A percentile compares a stretch with the other conserved stretches of the same genome.
phyloP scores from a whole-genome alignment of 30 jellyfish, hydroid and myxozoan species.

The Pelagia noctiluca region DNA sequence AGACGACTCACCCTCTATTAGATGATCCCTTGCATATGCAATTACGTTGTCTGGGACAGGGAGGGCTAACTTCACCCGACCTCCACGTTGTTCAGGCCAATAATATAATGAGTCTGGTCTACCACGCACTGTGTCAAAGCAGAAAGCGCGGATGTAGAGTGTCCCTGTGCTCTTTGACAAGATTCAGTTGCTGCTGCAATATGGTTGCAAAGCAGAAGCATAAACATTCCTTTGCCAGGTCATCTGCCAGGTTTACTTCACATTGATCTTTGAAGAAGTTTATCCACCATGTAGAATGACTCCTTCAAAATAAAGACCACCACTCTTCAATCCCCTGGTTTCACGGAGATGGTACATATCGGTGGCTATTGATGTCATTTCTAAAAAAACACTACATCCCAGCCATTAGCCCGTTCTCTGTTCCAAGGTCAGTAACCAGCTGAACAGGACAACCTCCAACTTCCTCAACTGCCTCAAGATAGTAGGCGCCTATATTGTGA shows the following conservation, averaged over 20 bases:
- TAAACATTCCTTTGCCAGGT: constrained; percentile 39
- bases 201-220: constrained; percentile 42
- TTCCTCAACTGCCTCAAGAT: constrained; percentile 32
- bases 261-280: constrained; percentile 48
- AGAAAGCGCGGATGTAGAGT: constrained; percentile 36
- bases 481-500: constrained; percentile 34
- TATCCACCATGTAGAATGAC: constrained; percentile 53
- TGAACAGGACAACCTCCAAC: constrained; percentile 49
- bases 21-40: constrained; percentile 26
- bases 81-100: constrained; percentile 55
- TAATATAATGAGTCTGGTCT: constrained; percentile 53
- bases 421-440: constrained; percentile 48
- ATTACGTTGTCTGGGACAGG: constrained; percentile 19
- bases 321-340: constrained; percentile 15
- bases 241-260: constrained; percentile 22
- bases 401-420: constrained; percentile 54
- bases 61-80: constrained; percentile 46
- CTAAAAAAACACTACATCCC: constrained; percentile 44
- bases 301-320: constrained; percentile 39
- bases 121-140: constrained; percentile 51
- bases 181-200: constrained; percentile 58
- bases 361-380: constrained; percentile 39
- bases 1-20: constrained; percentile 16
- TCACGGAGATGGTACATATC: constrained; percentile 46
- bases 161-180: constrained; percentile 52